These are phyloP conservation scores for Rhodeus uyekii DNA, from an alignment of 2,797 vertebrate genomes.

Conservation along the genomic window DNA sequence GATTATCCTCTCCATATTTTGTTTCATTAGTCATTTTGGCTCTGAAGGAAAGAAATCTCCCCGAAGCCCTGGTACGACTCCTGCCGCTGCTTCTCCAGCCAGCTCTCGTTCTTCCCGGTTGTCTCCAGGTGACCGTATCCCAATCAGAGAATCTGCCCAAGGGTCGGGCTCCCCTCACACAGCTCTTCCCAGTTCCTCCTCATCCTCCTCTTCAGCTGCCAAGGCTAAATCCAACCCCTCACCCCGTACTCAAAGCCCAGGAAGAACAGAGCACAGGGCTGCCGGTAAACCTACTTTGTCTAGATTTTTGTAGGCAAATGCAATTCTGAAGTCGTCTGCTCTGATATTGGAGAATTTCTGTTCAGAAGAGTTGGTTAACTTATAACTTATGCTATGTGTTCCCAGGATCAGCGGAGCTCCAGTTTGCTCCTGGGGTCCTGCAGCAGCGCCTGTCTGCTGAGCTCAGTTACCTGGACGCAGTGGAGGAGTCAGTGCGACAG, in stretches of 20 bases:
- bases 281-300: conserved; percentile 59
- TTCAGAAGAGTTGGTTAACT: not conserved
- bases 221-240: conserved; percentile 16
- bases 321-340: too few species aligned
- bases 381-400: too few species aligned
- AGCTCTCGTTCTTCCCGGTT: conserved; percentile 58
- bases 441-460: conserved; percentile 89
- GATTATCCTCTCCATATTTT: not conserved
- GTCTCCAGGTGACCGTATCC: conserved; percentile 48
- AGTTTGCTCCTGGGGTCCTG: conserved; percentile 86
- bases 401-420: conserved; percentile 58
- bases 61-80: conserved; percentile 54
- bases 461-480: conserved; percentile 87
- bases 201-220: conserved; percentile 32
- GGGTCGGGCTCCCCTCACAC: conserved; percentile 31
- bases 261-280: conserved; percentile 53
- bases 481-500: conserved; percentile 93
- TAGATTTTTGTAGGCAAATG: not conserved
- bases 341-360: not conserved
- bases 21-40: conserved; percentile 54
- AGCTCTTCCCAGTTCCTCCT: conserved; percentile 18
- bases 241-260: conserved; percentile 37
- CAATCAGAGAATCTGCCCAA: conserved; percentile 43
- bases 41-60: conserved; percentile 62
- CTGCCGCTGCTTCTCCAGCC: conserved; percentile 59